phyloP scores from a whole-genome alignment of 2,113 vertebrate species.

The Bombycilla garrulus region DNA sequence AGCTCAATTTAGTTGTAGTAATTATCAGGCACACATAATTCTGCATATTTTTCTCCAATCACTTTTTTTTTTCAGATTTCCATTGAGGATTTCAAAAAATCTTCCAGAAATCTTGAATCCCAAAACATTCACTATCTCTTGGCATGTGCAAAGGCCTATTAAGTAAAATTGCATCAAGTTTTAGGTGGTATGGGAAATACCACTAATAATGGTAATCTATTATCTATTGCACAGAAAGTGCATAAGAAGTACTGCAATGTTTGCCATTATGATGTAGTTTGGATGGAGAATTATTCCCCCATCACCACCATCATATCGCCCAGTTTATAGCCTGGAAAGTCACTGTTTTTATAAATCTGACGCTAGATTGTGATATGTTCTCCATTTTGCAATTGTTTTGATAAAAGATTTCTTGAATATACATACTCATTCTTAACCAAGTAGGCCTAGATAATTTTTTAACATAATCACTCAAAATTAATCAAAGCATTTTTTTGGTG shows the following conservation, averaged over 20 bases:
- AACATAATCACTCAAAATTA: neutral
- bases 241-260: neutral
- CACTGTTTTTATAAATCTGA: neutral
- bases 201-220: neutral
- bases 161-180: neutral
- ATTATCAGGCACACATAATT: neutral
- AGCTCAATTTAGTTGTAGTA: neutral
- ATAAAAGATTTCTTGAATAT: neutral
- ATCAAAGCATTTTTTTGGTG: neutral
- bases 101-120: neutral
- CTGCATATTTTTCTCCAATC: neutral
- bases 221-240: neutral
- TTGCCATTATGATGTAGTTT: neutral
- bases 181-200: neutral
- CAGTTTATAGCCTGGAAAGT: neutral
- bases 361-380: neutral
- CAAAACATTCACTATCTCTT: neutral
- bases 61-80: neutral
- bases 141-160: neutral
- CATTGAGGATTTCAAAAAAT: neutral
- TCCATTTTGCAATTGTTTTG: neutral
- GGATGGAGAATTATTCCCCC: neutral
- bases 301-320: fast-evolving
- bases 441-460: neutral
- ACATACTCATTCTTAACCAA: neutral